A percentile compares a stretch with the other conserved stretches of the same genome.
Conservation (phyloP, 53 echinoderm and acorn worm species). For the Hippasteria phrygiana region DNA sequence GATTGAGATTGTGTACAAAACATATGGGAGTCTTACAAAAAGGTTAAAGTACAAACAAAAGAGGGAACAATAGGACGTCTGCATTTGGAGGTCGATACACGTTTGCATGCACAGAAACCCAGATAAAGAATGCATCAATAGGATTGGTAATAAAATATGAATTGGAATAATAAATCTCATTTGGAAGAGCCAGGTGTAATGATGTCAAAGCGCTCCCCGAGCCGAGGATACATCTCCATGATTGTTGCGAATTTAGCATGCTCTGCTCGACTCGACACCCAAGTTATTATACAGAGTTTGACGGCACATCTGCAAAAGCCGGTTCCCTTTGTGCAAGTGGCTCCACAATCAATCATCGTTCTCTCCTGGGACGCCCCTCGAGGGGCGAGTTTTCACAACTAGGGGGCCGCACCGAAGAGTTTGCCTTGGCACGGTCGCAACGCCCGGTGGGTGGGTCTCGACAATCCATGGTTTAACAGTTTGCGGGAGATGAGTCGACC, state of each 20-base stretch:
- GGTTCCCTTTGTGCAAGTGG: constrained; percentile 45
- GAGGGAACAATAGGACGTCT: background rate
- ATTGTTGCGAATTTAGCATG: constrained; percentile 25
- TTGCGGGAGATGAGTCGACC: constrained; percentile 20
- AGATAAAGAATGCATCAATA: background rate
- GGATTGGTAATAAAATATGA: background rate
- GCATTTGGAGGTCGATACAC: background rate
- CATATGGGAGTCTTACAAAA: too few relatives aligned
- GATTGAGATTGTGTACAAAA: too few relatives aligned
- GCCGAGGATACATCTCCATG: background rate
- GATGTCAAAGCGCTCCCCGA: background rate
- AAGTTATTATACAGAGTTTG: constrained; percentile 41
- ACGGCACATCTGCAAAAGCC: constrained; percentile 43
- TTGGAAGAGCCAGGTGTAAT: constrained; percentile 11
- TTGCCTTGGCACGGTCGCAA: constrained; percentile 36
- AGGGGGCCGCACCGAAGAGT: constrained; percentile 38
- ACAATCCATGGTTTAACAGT: constrained; percentile 53
- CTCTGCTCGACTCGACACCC: constrained; percentile 29
- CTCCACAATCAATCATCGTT: constrained; percentile 52
- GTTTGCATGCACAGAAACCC: background rate
- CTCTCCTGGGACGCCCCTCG: background rate
- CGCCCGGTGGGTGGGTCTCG: constrained; percentile 41
- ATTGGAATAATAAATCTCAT: constrained; percentile 24
- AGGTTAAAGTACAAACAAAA: too few relatives aligned
- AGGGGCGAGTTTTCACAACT: constrained; percentile 58